phyloP scores from a whole-genome alignment of 2,888 invertebrate species.

The Leptinotarsa juncta region DNA sequence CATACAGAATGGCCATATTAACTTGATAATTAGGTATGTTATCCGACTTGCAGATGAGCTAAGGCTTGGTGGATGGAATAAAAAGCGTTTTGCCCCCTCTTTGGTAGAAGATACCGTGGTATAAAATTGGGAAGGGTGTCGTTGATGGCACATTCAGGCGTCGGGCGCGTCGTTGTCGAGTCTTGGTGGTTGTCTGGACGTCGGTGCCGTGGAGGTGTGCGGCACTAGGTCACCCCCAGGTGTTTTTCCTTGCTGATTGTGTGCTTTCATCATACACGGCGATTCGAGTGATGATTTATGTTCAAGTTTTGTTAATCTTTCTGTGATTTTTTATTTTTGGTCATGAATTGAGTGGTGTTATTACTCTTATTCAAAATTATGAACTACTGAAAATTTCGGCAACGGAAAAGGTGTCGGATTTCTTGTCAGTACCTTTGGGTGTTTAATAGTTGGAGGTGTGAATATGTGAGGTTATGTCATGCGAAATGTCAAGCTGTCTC shows the following conservation, averaged over 20 bases:
- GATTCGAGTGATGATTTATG: background rate
- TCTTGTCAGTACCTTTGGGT: background rate
- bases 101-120: constrained; percentile 64
- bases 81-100: constrained; percentile 77
- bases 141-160: constrained; percentile 66
- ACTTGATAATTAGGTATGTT: constrained; percentile 92
- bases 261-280: background rate
- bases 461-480: constrained; percentile 47
- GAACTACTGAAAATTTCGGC: background rate
- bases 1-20: constrained; percentile 85
- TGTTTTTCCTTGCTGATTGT: constrained; percentile 13
- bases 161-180: constrained; percentile 61
- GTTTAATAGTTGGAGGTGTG: constrained; percentile 25
- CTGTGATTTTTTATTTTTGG: background rate
- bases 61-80: constrained; percentile 78
- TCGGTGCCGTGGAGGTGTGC: constrained; percentile 47
- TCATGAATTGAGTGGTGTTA: background rate
- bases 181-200: constrained; percentile 51
- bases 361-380: background rate
- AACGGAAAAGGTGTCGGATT: background rate
- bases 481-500: background rate
- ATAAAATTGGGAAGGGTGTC: constrained; percentile 67
- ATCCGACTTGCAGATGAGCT: constrained; percentile 91
- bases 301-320: background rate
- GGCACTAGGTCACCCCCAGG: constrained; percentile 52